phyloP scores from a whole-genome alignment of 2,888 invertebrate species.

The Stomorhina lunata region DNA sequence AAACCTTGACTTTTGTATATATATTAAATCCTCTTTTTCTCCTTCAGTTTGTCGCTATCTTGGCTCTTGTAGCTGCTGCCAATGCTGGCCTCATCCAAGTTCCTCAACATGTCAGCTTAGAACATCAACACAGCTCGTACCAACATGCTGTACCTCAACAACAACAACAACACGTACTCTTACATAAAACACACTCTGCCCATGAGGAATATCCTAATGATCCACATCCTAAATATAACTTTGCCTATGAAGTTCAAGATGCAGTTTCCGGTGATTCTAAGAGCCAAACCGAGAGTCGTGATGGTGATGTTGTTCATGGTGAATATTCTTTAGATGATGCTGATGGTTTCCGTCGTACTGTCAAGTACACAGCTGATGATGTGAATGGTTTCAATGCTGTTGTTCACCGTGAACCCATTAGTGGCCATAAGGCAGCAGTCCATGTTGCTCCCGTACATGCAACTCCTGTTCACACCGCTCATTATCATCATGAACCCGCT shows the following conservation, averaged over 20 bases:
- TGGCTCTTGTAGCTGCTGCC: slow-evolving; percentile 69
- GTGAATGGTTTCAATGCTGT: slow-evolving; percentile 79
- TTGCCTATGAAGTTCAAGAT: slow-evolving; percentile 78
- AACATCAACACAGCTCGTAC: slow-evolving; percentile 53
- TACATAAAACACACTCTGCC: slow-evolving; percentile 71
- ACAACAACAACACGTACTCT: slow-evolving; percentile 71
- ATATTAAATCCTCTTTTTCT: neutral
- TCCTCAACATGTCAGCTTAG: slow-evolving; percentile 67
- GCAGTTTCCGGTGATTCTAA: slow-evolving; percentile 78
- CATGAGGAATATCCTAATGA: slow-evolving; percentile 75
- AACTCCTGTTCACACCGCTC: slow-evolving; percentile 61
- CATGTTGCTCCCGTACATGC: slow-evolving; percentile 45
- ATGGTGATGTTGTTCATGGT: slow-evolving; percentile 79
- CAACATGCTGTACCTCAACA: slow-evolving; percentile 58
- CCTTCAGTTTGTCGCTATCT: slow-evolving; percentile 70
- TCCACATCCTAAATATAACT: slow-evolving; percentile 77
- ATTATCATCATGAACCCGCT: slow-evolving; percentile 71
- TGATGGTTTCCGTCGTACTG: slow-evolving; percentile 78
- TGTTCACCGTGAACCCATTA: slow-evolving; percentile 75
- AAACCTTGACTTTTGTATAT: neutral
- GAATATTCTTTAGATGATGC: slow-evolving; percentile 79
- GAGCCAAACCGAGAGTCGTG: slow-evolving; percentile 77
- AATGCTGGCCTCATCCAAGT: slow-evolving; percentile 73
- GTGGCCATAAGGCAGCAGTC: slow-evolving; percentile 68
- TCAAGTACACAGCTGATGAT: slow-evolving; percentile 78